Percentiles rank a stretch among this genome's conserved stretches.
These are phyloP conservation scores for Sisor rabdophorus DNA, from an alignment of 2,113 vertebrate genomes.

Conservation along the genomic window DNA sequence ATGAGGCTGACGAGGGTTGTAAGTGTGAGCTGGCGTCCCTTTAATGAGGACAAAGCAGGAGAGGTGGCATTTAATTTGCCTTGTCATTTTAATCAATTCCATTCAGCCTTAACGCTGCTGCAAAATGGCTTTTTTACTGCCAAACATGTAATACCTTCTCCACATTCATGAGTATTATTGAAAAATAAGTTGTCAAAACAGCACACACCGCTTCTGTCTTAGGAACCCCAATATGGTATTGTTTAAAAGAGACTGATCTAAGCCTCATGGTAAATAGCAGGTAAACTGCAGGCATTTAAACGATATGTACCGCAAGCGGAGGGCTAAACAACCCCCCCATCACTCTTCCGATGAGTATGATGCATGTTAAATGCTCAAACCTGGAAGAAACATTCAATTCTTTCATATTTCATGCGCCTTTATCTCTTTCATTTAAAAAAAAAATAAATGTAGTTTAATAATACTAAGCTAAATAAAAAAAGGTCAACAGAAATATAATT, in stretches of 20 bases:
- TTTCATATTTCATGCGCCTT: conserved; percentile 38
- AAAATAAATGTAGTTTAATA: conserved; percentile 13
- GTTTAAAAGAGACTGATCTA: conserved; percentile 36
- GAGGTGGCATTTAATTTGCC: conserved; percentile 63
- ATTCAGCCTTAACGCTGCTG: conserved; percentile 37
- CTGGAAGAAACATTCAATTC: conserved; percentile 28
- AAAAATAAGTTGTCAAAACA: conserved; percentile 45
- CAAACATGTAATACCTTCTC: conserved; percentile 44
- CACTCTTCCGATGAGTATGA: conserved; percentile 3
- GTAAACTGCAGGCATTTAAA: conserved; percentile 31
- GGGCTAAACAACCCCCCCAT: neutral
- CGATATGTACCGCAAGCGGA: neutral
- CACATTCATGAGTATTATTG: conserved; percentile 44
- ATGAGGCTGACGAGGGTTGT: conserved; percentile 65
- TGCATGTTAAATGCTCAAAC: conserved; percentile 31
- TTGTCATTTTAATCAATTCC: conserved; percentile 54
- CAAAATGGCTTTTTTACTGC: conserved; percentile 45
- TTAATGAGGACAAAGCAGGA: conserved; percentile 74
- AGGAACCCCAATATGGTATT: conserved; percentile 34
- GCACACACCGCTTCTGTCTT: conserved; percentile 31
- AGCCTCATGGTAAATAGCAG: conserved; percentile 21
- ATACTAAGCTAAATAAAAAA: conserved; percentile 21
- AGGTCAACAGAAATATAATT: conserved; percentile 28
- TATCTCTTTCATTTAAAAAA: too few species aligned
- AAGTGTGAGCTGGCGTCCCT: conserved; percentile 65